Base-by-base conservation (phyloP, 2,797 vertebrate species). In the Choloepus didactylus region DNA sequence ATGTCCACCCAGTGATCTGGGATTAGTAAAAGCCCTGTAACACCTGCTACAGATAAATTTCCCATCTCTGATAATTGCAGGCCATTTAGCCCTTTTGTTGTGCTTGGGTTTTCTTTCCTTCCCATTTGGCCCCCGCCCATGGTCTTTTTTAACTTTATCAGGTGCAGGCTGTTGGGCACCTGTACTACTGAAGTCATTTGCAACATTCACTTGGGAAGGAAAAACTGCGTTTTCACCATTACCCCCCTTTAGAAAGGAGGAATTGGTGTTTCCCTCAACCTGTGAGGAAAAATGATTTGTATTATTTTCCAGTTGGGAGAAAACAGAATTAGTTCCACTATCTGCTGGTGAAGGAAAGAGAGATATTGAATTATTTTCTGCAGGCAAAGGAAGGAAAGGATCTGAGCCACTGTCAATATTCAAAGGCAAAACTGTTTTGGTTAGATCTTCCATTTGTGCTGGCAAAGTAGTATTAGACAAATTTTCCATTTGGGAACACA, bases 11-110 rank as follows among this genome's bases (percentile, higher is more conserved):
- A 99, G 99, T 66, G 99, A 99, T 97, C 99, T 99, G 35, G 99
- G 99, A 98, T 99, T 99, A 79, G 98, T 97, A 97, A 99, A 99
- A 94, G 99, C 98, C 98, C 99, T 98, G 94, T 98, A 99, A 98
- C 99, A 99, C 73, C 99, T 98, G 92, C 99, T 99, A 97, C 99
- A 99, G 96, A 99, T 98, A 97, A 99, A 99, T 97, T 99, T 99
- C 9, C 99, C 99, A 96, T 99, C 99, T 98, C 98, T 98, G 87
- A 99, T 97, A 96, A 99, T 99, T 56, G 99, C 99, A 77, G 99
- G 99, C 99, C 99, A 99, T 94, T 99, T 99, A 70, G 99, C 98
- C 94, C 99, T 99, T 97, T 97, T 99, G 96, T 98, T 99, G 95
- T 98, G 99, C 97, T 98, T 99, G 72, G 98, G 98, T 60, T 98